Base-by-base conservation (phyloP, 2,888 invertebrate genomes). In the Melipona bicolor region DNA sequence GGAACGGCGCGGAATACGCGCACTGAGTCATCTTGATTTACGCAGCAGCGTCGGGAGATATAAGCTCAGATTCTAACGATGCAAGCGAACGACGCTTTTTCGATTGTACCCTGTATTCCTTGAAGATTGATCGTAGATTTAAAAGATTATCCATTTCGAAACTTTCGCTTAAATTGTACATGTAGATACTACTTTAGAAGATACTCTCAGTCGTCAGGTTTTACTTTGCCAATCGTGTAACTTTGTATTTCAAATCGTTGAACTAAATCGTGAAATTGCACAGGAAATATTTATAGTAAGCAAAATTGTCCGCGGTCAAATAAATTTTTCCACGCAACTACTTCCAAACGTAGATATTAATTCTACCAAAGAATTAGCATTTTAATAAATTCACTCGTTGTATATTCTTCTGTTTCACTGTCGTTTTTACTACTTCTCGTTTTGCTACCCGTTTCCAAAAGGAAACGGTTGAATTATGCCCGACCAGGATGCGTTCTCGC, bases 21-120 rank as follows among this genome's bases (percentile, higher is more conserved):
- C 67, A 73, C 36, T 68, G 79, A 73, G 27, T 74, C 73, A 73
- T 68, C 49, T 50, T 15, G 56, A 59, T 52, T 68, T 73, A 73
- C 61, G 68, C 59, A 27, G 67, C 36, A 61, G 61, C 19, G 27
- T 68, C 61, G n/a, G 27, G 21, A 61, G 67, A 73, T 73, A 36
- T 19, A 69, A 50, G 73, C 27, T 61, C 15, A 65, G 6, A 32
- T 32, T 65, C 27, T 32, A 65, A 65, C 62, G 43, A 69, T 19
- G 19, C 21, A 24, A 24, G 15, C 19, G 13, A 62, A 76, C 32
- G 15, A 50, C 50, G 5, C 24, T 52, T 77, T 27, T 43, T n/a
- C 43, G 21, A 24, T 17, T 0, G 43, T 21, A 59, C 43, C 36
- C 32, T 36, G 2, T 11, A 32, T 19, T 9, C 3, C 5, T 24